phyloP scores from a whole-genome alignment of 2,888 invertebrate species.

The Eurois occulta region DNA sequence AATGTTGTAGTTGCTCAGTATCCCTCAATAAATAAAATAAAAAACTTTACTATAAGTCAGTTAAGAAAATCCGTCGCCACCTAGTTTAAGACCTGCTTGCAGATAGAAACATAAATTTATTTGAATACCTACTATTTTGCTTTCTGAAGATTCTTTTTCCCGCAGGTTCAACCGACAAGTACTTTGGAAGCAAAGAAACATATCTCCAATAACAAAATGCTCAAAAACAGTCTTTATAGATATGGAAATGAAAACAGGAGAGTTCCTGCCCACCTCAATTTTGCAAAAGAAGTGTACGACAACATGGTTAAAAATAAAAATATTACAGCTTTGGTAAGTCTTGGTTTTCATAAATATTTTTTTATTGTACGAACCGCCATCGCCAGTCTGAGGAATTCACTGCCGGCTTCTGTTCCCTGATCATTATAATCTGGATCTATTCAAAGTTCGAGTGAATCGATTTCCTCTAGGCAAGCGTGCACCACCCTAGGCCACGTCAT shows the following conservation, averaged over 20 bases:
- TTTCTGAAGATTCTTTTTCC: neutral
- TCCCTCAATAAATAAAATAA: no score
- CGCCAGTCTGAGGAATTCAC: neutral
- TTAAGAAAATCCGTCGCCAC: no score
- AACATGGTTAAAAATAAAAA: slow-evolving; percentile 52
- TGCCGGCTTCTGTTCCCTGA: neutral
- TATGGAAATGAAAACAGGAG: slow-evolving; percentile 45
- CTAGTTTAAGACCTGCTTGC: no score
- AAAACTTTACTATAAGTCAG: no score
- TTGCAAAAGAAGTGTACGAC: slow-evolving; percentile 54
- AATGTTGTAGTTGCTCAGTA: no score
- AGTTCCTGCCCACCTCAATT: slow-evolving; percentile 60
- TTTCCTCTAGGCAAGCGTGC: no score
- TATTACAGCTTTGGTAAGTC: slow-evolving; percentile 57
- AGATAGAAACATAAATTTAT: no score
- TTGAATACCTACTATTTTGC: neutral
- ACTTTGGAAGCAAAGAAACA: neutral
- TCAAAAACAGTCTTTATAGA: slow-evolving; percentile 38
- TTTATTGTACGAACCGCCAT: neutral
- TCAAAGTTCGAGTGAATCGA: no score
- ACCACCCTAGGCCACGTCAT: no score
- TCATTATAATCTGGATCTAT: neutral
- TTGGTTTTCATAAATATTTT: no score
- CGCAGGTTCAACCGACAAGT: neutral
- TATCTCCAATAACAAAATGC: slow-evolving; percentile 15